Evolutionary conservation across 2,113 vertebrate species (phyloP), one percentile per base, ranked within the genome.

Genomic region (Lophura nycthemera): DNA sequence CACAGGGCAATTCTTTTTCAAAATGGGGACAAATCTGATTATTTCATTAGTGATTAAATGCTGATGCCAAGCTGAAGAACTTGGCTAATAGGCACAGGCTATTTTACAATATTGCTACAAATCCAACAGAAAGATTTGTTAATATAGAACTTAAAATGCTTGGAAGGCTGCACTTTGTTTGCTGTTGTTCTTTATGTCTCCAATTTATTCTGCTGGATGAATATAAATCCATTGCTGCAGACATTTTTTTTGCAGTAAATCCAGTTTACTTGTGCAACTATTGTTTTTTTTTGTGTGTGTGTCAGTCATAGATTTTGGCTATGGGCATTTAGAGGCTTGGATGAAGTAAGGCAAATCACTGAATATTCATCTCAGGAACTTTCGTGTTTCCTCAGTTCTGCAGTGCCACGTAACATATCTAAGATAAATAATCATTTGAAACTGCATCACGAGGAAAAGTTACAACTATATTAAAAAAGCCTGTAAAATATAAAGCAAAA

Each of bases 81-180:
- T 1, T 42, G 32, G 22, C 19, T 63, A 56, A 60, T 2, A 60
- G 32, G 52, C 0, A 0, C 2, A 7, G 27, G 8, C 19, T 90
- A 25, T 67, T 69, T 77, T 13, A 48, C 38, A 47, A 30, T 61
- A 48, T 12, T 0, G 0, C 18, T 25, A 24, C 14, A 54, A 75
- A 78, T 52, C 3, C 64, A 48, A 29, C 7, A 47, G 42, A 13
- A 70, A 88, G 13, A n/a, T 66, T 86, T 13, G 52, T 32, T 47
- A 69, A 43, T 6, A 25, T 0, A 83, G n/a, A 74, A 71, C 45
- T 67, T 52, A 12, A 81, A 75, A 61, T 48, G 5, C n/a, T 57
- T 38, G 10, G 10, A 86, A 43, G 6, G 9, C 15, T 86, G 88
- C 0, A 1, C 14, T 84, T 90, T 0, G 1, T 42, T 83, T 86